Evolutionary conservation across 2,888 invertebrate species (phyloP).

Genomic region (Tromatobia lineatoria): DNA sequence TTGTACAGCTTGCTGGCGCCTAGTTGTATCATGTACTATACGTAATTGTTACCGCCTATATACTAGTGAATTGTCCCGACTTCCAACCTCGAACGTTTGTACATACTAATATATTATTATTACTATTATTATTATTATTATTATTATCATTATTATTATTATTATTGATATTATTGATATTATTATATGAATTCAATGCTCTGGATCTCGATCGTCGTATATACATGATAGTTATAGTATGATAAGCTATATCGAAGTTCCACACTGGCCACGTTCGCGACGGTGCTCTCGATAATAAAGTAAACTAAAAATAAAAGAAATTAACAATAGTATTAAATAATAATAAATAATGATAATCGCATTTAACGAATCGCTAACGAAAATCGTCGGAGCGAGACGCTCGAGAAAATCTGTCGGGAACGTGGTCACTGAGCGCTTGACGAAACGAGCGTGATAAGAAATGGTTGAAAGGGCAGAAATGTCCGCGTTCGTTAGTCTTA

Average conservation of each 20-base stretch:
- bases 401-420: constrained; percentile 50
- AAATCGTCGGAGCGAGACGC: constrained; percentile 17
- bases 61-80: constrained; percentile 57
- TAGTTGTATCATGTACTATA: constrained; percentile 58
- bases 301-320: constrained; percentile 2
- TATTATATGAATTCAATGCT: constrained; percentile 49
- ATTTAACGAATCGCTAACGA: constrained; percentile 36
- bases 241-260: constrained; percentile 49
- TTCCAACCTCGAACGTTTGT: constrained; percentile 62
- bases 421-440: constrained; percentile 45
- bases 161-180: neutral
- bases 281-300: constrained; percentile 24
- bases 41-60: constrained; percentile 64
- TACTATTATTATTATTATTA: constrained; percentile 47
- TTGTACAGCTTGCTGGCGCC: constrained; percentile 67
- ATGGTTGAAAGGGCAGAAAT: constrained; percentile 6
- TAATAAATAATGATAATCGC: constrained; percentile 44
- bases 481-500: too few relatives aligned
- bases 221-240: constrained; percentile 41
- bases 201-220: constrained; percentile 58
- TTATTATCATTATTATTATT: constrained; percentile 33
- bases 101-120: constrained; percentile 58
- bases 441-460: constrained; percentile 9
- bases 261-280: constrained; percentile 54
- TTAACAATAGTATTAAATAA: constrained; percentile 23